Evolutionary conservation across 1,140 invertebrate genomes (phyloP).

Genomic region (Microplitis mediator): DNA sequence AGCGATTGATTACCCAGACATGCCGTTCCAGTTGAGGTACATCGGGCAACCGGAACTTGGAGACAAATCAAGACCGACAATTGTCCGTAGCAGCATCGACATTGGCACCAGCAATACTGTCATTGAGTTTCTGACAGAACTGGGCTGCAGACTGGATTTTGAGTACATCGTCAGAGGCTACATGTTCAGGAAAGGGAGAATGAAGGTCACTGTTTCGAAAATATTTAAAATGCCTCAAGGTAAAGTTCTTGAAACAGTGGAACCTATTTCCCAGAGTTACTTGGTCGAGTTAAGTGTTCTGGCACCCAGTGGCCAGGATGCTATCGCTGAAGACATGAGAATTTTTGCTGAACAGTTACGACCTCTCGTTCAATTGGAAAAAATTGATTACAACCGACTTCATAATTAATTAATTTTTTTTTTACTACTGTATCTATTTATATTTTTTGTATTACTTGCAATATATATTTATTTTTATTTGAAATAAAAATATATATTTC

Average conservation of each 20-base stretch:
- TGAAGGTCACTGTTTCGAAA: conserved; percentile 96
- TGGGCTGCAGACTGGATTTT: conserved; percentile 89
- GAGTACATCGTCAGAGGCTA: conserved; percentile 93
- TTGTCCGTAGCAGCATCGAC: conserved; percentile 90
- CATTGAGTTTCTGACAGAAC: conserved; percentile 89
- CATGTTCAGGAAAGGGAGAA: conserved; percentile 94
- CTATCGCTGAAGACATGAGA: conserved; percentile 94
- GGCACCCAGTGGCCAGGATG: conserved; percentile 90
- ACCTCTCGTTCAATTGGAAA: conserved; percentile 88
- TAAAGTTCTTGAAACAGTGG: conserved; percentile 73
- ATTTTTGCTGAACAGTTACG: conserved; percentile 93
- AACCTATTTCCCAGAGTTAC: conserved; percentile 90
- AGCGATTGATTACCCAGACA: conserved; percentile 77
- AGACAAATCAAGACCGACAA: conserved; percentile 86
- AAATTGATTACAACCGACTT: conserved; percentile 86
- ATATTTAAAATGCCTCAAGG: conserved; percentile 85
- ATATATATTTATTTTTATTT: too few relatives aligned
- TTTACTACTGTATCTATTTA: too few relatives aligned
- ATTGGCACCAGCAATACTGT: conserved; percentile 88
- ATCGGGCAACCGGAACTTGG: conserved; percentile 88
- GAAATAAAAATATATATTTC: too few relatives aligned
- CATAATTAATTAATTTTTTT: not conserved
- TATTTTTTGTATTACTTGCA: too few relatives aligned
- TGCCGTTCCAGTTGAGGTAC: conserved; percentile 87
- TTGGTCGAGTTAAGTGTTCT: conserved; percentile 94